phyloP scores from a whole-genome alignment of 2,888 invertebrate genomes.

The Sphinx pinastri region DNA sequence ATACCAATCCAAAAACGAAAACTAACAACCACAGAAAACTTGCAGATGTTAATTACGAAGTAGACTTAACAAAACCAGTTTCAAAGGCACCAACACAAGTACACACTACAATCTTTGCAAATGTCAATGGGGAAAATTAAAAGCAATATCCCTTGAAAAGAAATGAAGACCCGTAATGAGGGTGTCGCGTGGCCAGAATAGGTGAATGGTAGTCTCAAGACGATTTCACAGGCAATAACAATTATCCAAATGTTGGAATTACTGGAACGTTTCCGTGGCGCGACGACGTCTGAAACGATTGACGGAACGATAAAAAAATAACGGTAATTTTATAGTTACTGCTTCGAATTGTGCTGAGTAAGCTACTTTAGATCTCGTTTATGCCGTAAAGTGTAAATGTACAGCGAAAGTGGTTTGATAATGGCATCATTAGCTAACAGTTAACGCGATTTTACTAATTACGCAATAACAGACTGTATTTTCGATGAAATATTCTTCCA shows the following conservation, averaged over 20 bases:
- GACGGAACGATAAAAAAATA: constrained; percentile 20
- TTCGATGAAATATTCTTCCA: too few species aligned
- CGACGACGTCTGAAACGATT: constrained; percentile 35
- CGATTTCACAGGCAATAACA: constrained; percentile 55
- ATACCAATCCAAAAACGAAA: not conserved
- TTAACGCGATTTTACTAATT: too few species aligned
- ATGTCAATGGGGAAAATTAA: constrained; percentile 28
- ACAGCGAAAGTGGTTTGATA: too few species aligned
- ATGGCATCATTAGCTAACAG: too few species aligned
- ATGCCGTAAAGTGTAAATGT: too few species aligned
- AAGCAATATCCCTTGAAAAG: constrained; percentile 36
- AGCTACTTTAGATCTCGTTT: constrained; percentile 2
- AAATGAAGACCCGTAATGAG: constrained; percentile 45
- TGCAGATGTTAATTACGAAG: not conserved
- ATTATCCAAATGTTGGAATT: constrained; percentile 52
- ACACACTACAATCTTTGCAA: not conserved
- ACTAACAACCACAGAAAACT: not conserved
- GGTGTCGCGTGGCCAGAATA: constrained; percentile 41
- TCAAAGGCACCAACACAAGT: constrained; percentile 24
- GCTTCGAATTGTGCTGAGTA: not conserved
- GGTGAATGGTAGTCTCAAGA: constrained; percentile 43
- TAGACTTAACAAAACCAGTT: not conserved
- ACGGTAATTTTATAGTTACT: constrained; percentile 4
- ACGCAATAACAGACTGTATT: too few species aligned
- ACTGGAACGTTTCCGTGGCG: constrained; percentile 49